A percentile compares a stretch with the other conserved stretches of the same genome.
Evolutionary conservation across 2,797 vertebrate genomes (phyloP).

Genomic region (Cyprinella venusta): DNA sequence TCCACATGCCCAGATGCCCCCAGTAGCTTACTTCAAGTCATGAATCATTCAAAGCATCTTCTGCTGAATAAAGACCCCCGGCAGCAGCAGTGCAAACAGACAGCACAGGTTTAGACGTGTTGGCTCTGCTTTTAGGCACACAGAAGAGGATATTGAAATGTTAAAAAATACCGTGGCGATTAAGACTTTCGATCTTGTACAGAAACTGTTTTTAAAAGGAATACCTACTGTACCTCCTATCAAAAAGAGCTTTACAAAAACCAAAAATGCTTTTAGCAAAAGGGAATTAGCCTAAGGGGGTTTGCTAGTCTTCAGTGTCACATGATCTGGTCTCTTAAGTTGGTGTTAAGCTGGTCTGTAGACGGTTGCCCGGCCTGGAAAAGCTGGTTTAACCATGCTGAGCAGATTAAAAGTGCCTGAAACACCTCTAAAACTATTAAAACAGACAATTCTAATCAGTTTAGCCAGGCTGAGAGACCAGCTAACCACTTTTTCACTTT

Average conservation of each 20-base stretch:
- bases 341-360: background rate
- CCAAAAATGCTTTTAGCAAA: background rate
- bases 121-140: constrained; percentile 25
- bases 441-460: background rate
- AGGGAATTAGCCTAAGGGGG: background rate
- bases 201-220: background rate
- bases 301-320: background rate
- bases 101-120: constrained; percentile 21
- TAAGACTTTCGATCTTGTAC: background rate
- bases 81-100: constrained; percentile 8
- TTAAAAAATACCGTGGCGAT: background rate
- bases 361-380: background rate
- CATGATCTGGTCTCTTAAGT: background rate
- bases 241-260: background rate
- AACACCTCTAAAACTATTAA: background rate
- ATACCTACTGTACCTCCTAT: background rate
- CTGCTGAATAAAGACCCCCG: constrained; percentile 48
- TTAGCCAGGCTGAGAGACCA: background rate
- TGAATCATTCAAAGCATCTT: constrained; percentile 55
- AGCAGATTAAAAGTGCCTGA: background rate
- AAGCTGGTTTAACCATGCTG: background rate
- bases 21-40: constrained; percentile 36
- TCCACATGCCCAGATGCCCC: constrained; percentile 39
- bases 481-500: background rate
- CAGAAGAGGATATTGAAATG: background rate